phyloP scores from a whole-genome alignment of 2,797 vertebrate genomes.

The Sebastes goodei region DNA sequence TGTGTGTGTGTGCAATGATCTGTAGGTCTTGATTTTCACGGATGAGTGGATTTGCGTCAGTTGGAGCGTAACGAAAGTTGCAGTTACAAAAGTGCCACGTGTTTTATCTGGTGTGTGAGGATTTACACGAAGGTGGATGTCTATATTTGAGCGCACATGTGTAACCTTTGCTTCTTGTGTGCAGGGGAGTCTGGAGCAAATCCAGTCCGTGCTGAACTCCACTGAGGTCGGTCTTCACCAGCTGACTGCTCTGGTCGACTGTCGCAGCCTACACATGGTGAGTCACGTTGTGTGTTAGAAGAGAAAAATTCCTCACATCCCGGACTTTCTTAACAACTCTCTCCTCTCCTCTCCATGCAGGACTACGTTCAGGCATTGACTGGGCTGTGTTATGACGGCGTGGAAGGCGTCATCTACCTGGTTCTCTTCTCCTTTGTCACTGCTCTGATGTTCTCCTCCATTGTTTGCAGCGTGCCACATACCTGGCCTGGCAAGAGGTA shows the following conservation, averaged over 20 bases:
- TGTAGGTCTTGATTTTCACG: constrained; percentile 6
- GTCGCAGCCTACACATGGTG: constrained; percentile 95
- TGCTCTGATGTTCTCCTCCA: constrained; percentile 98
- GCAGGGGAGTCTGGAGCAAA: constrained; percentile 86
- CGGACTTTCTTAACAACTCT: not conserved
- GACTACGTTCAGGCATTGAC: constrained; percentile 96
- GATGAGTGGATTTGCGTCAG: constrained; percentile 8
- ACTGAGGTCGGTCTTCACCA: constrained; percentile 94
- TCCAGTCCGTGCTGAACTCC: constrained; percentile 91
- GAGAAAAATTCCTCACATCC: not conserved
- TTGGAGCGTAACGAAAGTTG: not conserved
- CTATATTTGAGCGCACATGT: not conserved
- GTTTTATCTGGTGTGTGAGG: not conserved
- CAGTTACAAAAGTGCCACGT: not conserved
- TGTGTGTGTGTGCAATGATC: constrained; percentile 12
- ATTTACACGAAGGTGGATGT: not conserved
- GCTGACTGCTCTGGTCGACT: constrained; percentile 94
- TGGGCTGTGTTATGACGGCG: constrained; percentile 95
- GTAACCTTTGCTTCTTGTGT: constrained; percentile 3
- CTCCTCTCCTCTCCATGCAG: constrained; percentile 67
- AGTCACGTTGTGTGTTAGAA: constrained; percentile 58
- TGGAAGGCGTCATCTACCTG: constrained; percentile 99
- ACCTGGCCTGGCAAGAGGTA: constrained; percentile 98
- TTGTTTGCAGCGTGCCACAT: constrained; percentile 96
- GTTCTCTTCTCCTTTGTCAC: constrained; percentile 98